Evolutionary conservation across 2,888 invertebrate genomes (phyloP), one percentile per base, ranked within the genome.

Genomic region (Tenthredo scrophulariae): DNA sequence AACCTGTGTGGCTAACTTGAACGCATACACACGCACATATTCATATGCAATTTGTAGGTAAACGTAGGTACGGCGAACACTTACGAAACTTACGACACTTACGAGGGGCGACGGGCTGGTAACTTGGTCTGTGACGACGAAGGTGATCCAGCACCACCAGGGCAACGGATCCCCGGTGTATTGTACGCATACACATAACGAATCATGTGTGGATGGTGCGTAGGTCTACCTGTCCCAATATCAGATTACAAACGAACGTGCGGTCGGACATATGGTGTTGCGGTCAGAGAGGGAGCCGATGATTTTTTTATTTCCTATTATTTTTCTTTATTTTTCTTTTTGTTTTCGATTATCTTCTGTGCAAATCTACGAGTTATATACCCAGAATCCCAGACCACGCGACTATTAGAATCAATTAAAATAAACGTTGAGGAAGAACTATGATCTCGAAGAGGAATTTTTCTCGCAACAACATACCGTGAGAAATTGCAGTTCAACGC

Each of bases 281-380:
- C 29, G 67, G 62, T 40, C 29, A 22, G 50, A 29, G 40, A 37
- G 9, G 80, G 46, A 22, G 13, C 62, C n/a, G 40, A 54, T 40
- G 80, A 58, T 37, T 58, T 80, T 80, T 50, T 85, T 84, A 29
- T 84, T 58, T 85, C 85, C 72, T 84, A 18, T 80, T 74, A 77
- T 50, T 40, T 77, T 54, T 83, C 77, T 22, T 72, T 33, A 29
- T 40, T 40, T 70, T 79, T 33, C 15, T 77, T 79, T 46, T 84
- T 84, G n/a, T 84, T 67, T 77, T 84, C 84, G 79, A 40, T 80
- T 80, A 84, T 65, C 46, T 80, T 29, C 54, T 22, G 26, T 58
- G 62, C 29, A 80, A 80, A 50, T 50, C 50, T 62, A 7, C 40
- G 62, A 62, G 40, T 80, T 50, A 80, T 50, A 62, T 50, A 50